Evolutionary conservation across 2,888 invertebrate genomes (phyloP).

Genomic region (Xanthorhoe spadicearia): DNA sequence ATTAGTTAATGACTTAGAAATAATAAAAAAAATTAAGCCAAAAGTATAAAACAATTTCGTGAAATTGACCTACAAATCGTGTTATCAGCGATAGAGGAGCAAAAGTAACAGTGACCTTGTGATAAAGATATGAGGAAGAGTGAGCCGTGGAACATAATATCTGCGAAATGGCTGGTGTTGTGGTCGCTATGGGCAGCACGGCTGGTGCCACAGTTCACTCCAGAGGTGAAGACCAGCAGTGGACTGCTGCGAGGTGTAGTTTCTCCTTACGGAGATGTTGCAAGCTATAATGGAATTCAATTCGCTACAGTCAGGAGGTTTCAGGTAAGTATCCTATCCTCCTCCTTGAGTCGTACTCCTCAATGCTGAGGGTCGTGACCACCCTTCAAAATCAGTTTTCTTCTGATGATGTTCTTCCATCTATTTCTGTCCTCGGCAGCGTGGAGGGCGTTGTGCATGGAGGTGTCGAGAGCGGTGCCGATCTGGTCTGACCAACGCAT

Average conservation of each 20-base stretch:
- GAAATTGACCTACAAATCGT: no score
- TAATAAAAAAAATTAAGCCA: background rate
- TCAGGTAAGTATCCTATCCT: conserved; percentile 56
- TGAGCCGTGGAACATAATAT: background rate
- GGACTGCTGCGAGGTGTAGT: conserved; percentile 63
- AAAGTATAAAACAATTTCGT: background rate
- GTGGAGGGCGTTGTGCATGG: no score
- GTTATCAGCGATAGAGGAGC: no score
- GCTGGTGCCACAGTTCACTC: conserved; percentile 66
- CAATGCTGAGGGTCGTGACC: no score
- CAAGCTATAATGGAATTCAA: conserved; percentile 63
- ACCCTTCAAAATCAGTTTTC: no score
- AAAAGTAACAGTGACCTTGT: background rate
- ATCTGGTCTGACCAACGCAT: no score
- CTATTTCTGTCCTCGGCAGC: no score
- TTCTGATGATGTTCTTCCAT: no score
- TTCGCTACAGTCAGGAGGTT: conserved; percentile 67
- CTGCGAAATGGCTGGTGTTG: conserved; percentile 65
- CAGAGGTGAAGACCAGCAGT: conserved; percentile 54
- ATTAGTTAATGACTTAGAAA: background rate
- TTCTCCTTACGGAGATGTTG: conserved; percentile 60
- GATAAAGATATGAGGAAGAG: conserved; percentile 10
- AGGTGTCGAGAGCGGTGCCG: no score
- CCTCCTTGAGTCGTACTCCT: no score
- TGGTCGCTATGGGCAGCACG: conserved; percentile 73